phyloP scores from a whole-genome alignment of 1,140 invertebrate species.

The Brachionus plicatilis region DNA sequence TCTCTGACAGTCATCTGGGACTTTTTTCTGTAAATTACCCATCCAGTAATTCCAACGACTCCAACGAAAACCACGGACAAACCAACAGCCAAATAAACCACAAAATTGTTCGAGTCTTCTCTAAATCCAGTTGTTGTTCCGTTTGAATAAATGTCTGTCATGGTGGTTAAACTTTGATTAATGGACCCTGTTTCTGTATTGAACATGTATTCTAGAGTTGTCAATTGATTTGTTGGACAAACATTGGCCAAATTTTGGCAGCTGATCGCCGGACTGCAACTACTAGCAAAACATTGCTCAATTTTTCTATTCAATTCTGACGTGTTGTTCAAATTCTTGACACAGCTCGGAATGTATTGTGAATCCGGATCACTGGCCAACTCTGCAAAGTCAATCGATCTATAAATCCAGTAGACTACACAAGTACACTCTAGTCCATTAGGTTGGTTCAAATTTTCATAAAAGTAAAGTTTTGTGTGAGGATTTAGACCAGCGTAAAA shows the following conservation, averaged over 20 bases:
- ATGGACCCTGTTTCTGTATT: neutral
- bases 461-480: neutral
- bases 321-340: neutral
- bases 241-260: neutral
- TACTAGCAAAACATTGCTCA: neutral
- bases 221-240: neutral
- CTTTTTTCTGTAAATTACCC: neutral
- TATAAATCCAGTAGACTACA: constrained; percentile 25
- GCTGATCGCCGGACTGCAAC: neutral
- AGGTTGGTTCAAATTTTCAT: neutral
- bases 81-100: neutral
- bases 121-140: neutral
- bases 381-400: neutral
- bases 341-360: neutral
- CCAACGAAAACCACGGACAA: neutral
- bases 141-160: neutral
- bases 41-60: neutral
- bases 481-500: neutral
- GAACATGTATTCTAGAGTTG: neutral
- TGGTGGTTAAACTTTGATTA: neutral
- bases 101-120: neutral
- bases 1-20: neutral
- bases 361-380: neutral
- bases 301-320: neutral
- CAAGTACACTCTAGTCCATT: constrained; percentile 21